Evolutionary conservation across 2,113 vertebrate species (phyloP), one percentile per base, ranked within the genome.

Genomic region (Alectura lathami): DNA sequence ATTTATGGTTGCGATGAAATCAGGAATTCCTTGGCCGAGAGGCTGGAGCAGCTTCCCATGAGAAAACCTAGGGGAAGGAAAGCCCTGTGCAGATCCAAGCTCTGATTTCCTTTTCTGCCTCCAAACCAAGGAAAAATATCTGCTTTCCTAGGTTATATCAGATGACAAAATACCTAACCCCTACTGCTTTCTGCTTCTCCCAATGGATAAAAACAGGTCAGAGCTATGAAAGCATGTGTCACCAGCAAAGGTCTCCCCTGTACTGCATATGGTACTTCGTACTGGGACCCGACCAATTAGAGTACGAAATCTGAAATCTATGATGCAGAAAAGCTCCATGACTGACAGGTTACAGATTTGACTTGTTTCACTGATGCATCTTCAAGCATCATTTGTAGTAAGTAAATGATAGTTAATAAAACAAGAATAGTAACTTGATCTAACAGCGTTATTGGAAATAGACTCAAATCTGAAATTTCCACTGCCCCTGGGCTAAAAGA

Each of bases 241-340:
- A 45, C 57, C 23, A 54, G 12, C 8, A 78, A 83, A 66, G 56
- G 16, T 32, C 40, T 82, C 17, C 20, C 36, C 73, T 4, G 2
- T 69, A 18, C 17, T 48, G 38, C 1, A 7, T 17, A 7, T 0
- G 4, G 11, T 36, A 14, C 29, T 3, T 72, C 6, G 5, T 26
- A 18, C 51, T 83, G 68, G 51, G 47, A 88, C 43, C 53, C 30
- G 54, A 54, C 38, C 62, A 76, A 32, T 29, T 50, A 72, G n/a
- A n/a, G n/a, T n/a, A n/a, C n/a, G n/a, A 20, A 17, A 57, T 54
- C 22, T 47, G 34, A 78, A 81, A 80, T 43, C 64, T 27, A 21
- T 64, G 77, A 26, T 15, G 27, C 45, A 42, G 50, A 50, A 34
- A 80, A 64, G 47, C 36, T 38, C 18, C 40, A 27, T 68, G 69